These are phyloP conservation scores for Megaceryle alcyon DNA, from an alignment of 2,797 vertebrate genomes.

Conservation along the genomic window DNA sequence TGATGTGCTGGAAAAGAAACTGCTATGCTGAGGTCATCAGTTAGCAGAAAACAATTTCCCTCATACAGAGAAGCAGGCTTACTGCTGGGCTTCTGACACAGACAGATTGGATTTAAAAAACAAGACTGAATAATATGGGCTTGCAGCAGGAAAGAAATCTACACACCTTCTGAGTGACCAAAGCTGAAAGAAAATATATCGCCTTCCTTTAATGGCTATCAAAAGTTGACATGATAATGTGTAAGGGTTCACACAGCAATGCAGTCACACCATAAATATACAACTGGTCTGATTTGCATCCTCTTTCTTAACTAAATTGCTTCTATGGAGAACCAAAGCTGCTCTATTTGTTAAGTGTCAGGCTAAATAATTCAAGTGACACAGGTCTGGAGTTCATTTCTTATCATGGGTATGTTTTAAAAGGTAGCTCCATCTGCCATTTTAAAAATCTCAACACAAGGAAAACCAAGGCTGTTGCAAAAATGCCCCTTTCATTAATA, in stretches of 20 bases:
- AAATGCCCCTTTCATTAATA: slow-evolving; percentile 20
- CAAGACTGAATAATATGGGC: slow-evolving; percentile 67
- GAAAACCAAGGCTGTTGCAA: background rate
- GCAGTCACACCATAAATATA: slow-evolving; percentile 53
- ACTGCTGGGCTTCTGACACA: slow-evolving; percentile 80
- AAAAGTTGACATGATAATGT: slow-evolving; percentile 19
- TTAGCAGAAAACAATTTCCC: slow-evolving; percentile 84
- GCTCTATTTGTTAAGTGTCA: slow-evolving; percentile 35
- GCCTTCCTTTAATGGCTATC: slow-evolving; percentile 22
- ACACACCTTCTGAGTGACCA: slow-evolving; percentile 64
- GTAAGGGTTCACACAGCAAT: slow-evolving; percentile 7
- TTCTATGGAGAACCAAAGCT: slow-evolving; percentile 27
- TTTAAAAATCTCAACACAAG: slow-evolving; percentile 25
- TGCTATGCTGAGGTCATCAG: slow-evolving; percentile 83
- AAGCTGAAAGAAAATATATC: slow-evolving; percentile 54
- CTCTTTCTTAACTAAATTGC: slow-evolving; percentile 38
- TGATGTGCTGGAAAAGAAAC: slow-evolving; percentile 81
- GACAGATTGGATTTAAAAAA: slow-evolving; percentile 72
- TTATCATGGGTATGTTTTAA: background rate
- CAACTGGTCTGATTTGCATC: slow-evolving; percentile 48
- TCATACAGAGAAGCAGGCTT: slow-evolving; percentile 78
- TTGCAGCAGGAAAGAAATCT: slow-evolving; percentile 54
- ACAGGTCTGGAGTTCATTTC: slow-evolving; percentile 22
- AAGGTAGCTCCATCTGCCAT: background rate
- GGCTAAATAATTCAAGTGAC: slow-evolving; percentile 46